Conservation (phyloP, 2,888 invertebrate species). For the Liopterus haemorrhoidalis region DNA sequence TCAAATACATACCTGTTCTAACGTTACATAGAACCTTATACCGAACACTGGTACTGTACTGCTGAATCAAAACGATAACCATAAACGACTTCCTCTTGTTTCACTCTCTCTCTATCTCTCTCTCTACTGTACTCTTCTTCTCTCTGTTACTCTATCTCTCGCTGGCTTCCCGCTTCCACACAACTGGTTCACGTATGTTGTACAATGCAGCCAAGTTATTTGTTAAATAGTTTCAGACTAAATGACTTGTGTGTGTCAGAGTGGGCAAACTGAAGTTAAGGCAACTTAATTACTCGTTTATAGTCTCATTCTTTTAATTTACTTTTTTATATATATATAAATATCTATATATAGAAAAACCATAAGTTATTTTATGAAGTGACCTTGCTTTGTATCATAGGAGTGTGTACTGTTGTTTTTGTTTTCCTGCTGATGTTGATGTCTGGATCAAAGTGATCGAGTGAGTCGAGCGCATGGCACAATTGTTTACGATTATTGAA, state of each 20-base stretch:
- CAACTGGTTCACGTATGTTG: conserved; percentile 25
- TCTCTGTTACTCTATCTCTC: conserved; percentile 29
- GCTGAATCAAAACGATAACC: too few species aligned
- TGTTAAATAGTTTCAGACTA: conserved; percentile 19
- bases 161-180: conserved; percentile 30
- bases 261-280: conserved; percentile 18
- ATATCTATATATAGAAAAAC: conserved; percentile 41
- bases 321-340: conserved; percentile 40
- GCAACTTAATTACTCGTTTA: conserved; percentile 6
- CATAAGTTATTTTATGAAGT: conserved; percentile 56
- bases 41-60: too few species aligned
- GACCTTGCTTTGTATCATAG: conserved; percentile 58
- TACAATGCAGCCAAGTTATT: conserved; percentile 27
- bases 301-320: conserved; percentile 42
- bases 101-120: conserved; percentile 30
- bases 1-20: too few species aligned
- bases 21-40: too few species aligned
- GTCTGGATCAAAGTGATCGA: too few species aligned
- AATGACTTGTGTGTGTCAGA: conserved; percentile 11
- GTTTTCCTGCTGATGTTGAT: conserved; percentile 18
- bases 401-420: conserved; percentile 36
- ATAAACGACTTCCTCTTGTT: too few species aligned
- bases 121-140: too few species aligned
- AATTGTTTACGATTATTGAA: conserved; percentile 8
- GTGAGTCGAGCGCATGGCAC: conserved; percentile 14